These are phyloP conservation scores for Furcifer pardalis DNA, from an alignment of 2,797 vertebrate genomes.

Conservation along the genomic window DNA sequence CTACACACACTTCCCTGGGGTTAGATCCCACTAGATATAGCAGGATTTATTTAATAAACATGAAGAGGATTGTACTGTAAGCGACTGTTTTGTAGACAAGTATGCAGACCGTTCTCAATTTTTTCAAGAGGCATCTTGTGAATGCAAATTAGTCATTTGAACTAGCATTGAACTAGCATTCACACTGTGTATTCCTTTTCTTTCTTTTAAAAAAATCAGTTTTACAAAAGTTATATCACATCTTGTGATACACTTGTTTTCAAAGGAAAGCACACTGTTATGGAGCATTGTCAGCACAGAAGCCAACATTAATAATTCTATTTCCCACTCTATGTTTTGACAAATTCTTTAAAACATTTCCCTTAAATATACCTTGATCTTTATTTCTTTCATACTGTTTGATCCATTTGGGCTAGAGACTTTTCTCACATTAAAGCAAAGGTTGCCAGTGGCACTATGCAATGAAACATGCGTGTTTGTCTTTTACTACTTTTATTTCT, in stretches of 20 bases:
- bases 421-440: conserved; percentile 10
- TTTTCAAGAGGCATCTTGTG: not conserved
- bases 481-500: conserved; percentile 68
- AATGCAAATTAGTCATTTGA: conserved; percentile 3
- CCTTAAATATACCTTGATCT: conserved; percentile 19
- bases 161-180: not conserved
- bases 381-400: conserved; percentile 35
- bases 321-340: not conserved
- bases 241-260: conserved; percentile 19
- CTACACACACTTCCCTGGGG: not conserved
- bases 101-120: not conserved
- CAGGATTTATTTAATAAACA: not conserved
- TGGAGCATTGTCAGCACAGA: not conserved
- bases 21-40: not conserved
- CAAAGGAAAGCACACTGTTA: fast-evolving
- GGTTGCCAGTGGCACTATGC: conserved; percentile 52
- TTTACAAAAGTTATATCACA: not conserved
- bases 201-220: not conserved
- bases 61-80: not conserved
- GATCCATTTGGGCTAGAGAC: conserved; percentile 1
- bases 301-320: conserved; percentile 31
- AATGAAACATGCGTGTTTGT: conserved; percentile 68
- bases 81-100: not conserved
- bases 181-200: conserved; percentile 29
- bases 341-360: not conserved